Conservation (phyloP, 2,888 invertebrate species). For the Crematogaster levior region DNA sequence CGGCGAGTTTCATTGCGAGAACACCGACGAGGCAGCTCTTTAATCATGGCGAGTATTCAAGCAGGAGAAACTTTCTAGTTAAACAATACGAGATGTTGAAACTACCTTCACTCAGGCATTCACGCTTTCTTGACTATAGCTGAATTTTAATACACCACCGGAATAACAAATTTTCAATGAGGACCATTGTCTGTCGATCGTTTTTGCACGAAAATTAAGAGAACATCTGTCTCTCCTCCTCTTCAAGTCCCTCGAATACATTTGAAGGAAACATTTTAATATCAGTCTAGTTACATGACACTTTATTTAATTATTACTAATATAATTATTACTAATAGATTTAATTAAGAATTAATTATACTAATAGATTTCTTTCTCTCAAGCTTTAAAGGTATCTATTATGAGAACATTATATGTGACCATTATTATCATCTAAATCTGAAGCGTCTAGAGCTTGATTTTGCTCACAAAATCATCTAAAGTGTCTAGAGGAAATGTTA, state of each 20-base stretch:
- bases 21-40: conserved; percentile 65
- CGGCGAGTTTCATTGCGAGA: conserved; percentile 66
- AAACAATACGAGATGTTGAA: conserved; percentile 70
- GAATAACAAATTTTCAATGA: conserved; percentile 47
- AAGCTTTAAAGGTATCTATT: not conserved
- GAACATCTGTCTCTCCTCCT: not conserved
- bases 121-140: conserved; percentile 42
- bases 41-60: conserved; percentile 66
- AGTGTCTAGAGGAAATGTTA: not conserved
- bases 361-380: not conserved
- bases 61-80: conserved; percentile 61
- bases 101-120: conserved; percentile 48
- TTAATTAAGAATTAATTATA: too few species aligned
- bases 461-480: too few species aligned
- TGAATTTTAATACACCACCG: conserved; percentile 41
- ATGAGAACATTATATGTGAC: not conserved
- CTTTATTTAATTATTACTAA: not conserved
- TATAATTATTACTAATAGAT: too few species aligned
- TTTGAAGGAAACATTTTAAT: not conserved
- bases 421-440: too few species aligned
- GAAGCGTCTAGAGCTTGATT: too few species aligned
- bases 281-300: not conserved
- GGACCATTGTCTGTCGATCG: conserved; percentile 36
- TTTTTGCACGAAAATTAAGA: conserved; percentile 22
- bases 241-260: not conserved